A percentile compares a stretch with the other conserved stretches of the same genome.
phyloP scores from a whole-genome alignment of 1,140 invertebrate genomes.

The Venustaconcha ellipsiformis region DNA sequence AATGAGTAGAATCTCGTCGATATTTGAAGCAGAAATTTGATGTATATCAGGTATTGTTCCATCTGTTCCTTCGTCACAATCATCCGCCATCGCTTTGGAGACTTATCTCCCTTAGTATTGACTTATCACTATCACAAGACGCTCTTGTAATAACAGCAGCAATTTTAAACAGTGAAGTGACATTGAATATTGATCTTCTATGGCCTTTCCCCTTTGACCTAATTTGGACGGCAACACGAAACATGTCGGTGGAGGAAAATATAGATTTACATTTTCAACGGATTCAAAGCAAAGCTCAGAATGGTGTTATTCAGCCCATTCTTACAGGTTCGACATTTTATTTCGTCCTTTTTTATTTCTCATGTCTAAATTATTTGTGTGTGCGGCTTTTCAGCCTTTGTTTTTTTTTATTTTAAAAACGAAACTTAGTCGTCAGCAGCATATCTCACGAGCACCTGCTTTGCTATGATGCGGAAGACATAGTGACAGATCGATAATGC shows the following conservation, averaged over 20 bases:
- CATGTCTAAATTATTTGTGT: too few relatives aligned
- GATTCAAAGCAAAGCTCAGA: conserved; percentile 41
- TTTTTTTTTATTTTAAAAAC: not conserved
- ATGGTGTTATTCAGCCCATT: conserved; percentile 59
- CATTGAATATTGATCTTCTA: conserved; percentile 7
- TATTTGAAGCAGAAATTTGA: conserved; percentile 2
- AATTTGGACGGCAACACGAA: conserved; percentile 25
- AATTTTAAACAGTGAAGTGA: not conserved
- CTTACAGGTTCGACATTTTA: conserved; percentile 48
- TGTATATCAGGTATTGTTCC: not conserved
- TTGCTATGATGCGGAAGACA: not conserved
- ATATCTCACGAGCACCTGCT: not conserved
- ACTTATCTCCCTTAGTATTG: conserved; percentile 9
- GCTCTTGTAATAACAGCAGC: conserved; percentile 2
- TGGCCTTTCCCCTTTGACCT: conserved; percentile 8
- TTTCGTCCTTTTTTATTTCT: conserved; percentile 1
- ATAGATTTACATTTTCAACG: conserved; percentile 23
- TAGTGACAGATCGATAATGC: not conserved
- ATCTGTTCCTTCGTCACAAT: conserved; percentile 2
- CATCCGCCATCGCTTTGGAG: conserved; percentile 8
- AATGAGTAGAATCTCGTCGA: too few relatives aligned
- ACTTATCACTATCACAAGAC: conserved; percentile 1
- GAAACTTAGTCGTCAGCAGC: not conserved
- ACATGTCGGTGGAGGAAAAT: conserved; percentile 25
- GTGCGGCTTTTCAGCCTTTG: not conserved